A percentile compares a stretch with the other conserved stretches of the same genome.
phyloP scores from a whole-genome alignment of 1,140 invertebrate species.

The Eurosta solidaginis region DNA sequence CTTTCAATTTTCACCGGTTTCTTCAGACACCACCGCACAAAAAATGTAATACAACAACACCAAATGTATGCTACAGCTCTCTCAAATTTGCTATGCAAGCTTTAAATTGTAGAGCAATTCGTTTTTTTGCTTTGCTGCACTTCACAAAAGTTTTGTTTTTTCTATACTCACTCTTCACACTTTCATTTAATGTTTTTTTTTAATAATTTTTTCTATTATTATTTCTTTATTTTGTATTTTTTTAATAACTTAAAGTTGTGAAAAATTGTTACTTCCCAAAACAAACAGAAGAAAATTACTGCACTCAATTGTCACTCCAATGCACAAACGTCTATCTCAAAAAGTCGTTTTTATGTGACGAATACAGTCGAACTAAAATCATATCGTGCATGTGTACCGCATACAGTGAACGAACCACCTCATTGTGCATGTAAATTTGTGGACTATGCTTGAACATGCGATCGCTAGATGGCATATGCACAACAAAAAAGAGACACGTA shows the following conservation, averaged over 20 bases:
- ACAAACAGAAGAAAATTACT: too few relatives aligned
- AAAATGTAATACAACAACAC: background rate
- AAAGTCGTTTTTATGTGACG: too few relatives aligned
- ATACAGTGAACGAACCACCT: too few relatives aligned
- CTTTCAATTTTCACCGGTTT: background rate
- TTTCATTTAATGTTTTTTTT: background rate
- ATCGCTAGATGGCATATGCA: background rate
- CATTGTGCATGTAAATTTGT: background rate
- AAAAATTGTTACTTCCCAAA: background rate
- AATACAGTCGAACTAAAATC: background rate
- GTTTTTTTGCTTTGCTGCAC: background rate
- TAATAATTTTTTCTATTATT: background rate
- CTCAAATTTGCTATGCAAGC: background rate
- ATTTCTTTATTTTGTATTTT: too few relatives aligned
- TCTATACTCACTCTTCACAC: background rate
- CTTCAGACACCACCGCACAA: background rate
- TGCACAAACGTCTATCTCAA: background rate
- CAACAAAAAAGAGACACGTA: conserved; percentile 13
- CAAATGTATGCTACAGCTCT: background rate
- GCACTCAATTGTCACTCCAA: background rate
- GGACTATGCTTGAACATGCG: background rate
- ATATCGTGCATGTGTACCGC: background rate
- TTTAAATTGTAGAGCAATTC: background rate
- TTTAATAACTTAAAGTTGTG: background rate
- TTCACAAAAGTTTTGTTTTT: background rate